Conservation (phyloP, 2,113 vertebrate species). For the Pampusana beccarii region DNA sequence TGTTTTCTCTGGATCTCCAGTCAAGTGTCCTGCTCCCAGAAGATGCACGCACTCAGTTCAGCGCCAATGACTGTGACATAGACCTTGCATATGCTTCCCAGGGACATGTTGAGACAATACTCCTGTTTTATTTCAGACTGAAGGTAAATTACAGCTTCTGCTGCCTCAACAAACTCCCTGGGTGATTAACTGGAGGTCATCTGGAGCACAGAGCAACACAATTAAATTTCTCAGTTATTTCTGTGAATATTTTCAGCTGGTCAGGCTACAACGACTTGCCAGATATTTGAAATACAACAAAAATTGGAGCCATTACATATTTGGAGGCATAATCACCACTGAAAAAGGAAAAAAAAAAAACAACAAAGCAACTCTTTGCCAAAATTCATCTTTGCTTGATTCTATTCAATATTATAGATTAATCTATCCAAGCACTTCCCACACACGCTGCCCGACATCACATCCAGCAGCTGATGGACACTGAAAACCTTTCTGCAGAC, state of each 20-base stretch:
- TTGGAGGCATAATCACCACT: not conserved
- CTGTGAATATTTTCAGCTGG: conserved; percentile 17
- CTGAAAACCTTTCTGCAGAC: not conserved
- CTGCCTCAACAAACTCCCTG: not conserved
- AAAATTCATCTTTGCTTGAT: not conserved
- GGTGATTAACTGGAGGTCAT: conserved; percentile 11
- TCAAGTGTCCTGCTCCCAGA: not conserved
- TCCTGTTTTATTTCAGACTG: not conserved
- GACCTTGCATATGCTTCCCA: not conserved
- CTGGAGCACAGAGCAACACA: not conserved
- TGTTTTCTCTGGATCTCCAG: not conserved
- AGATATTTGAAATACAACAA: conserved; percentile 5
- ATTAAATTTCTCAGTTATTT: not conserved
- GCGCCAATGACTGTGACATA: not conserved
- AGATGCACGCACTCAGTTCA: not conserved
- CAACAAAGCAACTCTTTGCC: not conserved
- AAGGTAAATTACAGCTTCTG: not conserved
- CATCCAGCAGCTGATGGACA: not conserved
- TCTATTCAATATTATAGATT: not conserved
- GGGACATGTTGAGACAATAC: not conserved
- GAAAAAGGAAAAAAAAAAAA: not conserved
- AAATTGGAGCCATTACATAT: not conserved
- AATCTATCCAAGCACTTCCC: not conserved
- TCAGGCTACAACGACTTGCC: not conserved
- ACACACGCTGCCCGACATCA: not conserved